These are phyloP conservation scores for Elymnias hypermnestra DNA, from an alignment of 1,140 invertebrate genomes.

Conservation along the genomic window DNA sequence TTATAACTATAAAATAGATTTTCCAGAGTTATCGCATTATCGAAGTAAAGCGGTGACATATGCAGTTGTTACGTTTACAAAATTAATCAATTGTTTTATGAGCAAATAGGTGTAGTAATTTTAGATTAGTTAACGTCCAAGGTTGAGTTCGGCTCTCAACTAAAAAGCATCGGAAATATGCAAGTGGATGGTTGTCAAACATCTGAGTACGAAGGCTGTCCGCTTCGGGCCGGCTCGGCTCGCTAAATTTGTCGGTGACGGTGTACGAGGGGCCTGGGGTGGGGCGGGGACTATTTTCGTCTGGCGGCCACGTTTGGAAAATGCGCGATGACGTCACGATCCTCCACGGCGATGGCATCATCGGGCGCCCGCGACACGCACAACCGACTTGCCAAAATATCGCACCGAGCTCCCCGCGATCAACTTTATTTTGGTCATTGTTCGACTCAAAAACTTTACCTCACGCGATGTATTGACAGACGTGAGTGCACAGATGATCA, in stretches of 20 bases:
- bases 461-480: slow-evolving; percentile 16
- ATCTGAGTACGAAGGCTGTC: slow-evolving; percentile 29
- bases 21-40: no score
- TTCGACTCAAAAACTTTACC: slow-evolving; percentile 21
- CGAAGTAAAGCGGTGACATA: no score
- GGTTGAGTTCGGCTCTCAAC: slow-evolving; percentile 2
- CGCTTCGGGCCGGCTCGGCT: slow-evolving; percentile 30
- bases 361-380: slow-evolving; percentile 64
- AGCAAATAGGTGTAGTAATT: not conserved
- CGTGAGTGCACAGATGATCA: not conserved
- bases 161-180: slow-evolving; percentile 11
- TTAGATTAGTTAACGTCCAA: slow-evolving; percentile 6
- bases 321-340: slow-evolving; percentile 71
- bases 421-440: slow-evolving; percentile 72
- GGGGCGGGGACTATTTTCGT: slow-evolving; percentile 73
- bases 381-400: slow-evolving; percentile 70
- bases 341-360: slow-evolving; percentile 71
- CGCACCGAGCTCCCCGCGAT: slow-evolving; percentile 50
- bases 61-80: not conserved
- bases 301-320: slow-evolving; percentile 75
- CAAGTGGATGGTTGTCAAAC: slow-evolving; percentile 26
- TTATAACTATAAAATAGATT: no score
- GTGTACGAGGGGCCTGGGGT: slow-evolving; percentile 49
- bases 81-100: not conserved
- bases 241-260: slow-evolving; percentile 71